Percentiles rank a stretch among this genome's conserved stretches.
phyloP scores from a whole-genome alignment of 2,797 vertebrate genomes.

The Martes flavigula region DNA sequence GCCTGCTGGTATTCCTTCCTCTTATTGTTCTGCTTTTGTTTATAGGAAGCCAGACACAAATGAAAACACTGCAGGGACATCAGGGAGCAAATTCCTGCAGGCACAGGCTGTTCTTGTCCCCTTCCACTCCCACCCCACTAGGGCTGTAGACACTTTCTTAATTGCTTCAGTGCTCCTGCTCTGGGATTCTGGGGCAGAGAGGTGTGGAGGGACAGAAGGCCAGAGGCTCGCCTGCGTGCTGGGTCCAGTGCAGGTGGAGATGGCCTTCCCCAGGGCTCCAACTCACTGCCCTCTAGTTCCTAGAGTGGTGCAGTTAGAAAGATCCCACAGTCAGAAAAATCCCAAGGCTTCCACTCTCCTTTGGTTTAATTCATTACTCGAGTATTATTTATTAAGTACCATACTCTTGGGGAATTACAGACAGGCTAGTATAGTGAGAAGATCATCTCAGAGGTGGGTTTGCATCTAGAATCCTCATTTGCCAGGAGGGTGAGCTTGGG shows the following conservation, averaged over 20 bases:
- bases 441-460: background rate
- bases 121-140: background rate
- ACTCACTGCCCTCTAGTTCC: background rate
- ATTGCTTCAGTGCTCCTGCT: background rate
- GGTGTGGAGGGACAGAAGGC: background rate
- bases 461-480: background rate
- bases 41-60: conserved; percentile 75
- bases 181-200: background rate
- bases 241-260: background rate
- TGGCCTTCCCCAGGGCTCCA: background rate
- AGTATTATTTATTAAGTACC: conserved; percentile 15
- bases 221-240: background rate
- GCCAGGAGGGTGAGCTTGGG: background rate
- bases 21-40: conserved; percentile 80
- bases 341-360: background rate
- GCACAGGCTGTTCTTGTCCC: conserved; percentile 51
- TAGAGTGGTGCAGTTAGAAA: background rate
- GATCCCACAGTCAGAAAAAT: background rate
- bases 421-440: background rate
- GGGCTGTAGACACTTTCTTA: background rate
- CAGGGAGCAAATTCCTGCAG: conserved; percentile 54
- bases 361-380: conserved; percentile 31
- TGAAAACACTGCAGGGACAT: conserved; percentile 40
- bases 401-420: background rate
- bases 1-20: conserved; percentile 76